Evolutionary conservation across 2,113 vertebrate genomes (phyloP).

Genomic region (Chitala chitala): DNA sequence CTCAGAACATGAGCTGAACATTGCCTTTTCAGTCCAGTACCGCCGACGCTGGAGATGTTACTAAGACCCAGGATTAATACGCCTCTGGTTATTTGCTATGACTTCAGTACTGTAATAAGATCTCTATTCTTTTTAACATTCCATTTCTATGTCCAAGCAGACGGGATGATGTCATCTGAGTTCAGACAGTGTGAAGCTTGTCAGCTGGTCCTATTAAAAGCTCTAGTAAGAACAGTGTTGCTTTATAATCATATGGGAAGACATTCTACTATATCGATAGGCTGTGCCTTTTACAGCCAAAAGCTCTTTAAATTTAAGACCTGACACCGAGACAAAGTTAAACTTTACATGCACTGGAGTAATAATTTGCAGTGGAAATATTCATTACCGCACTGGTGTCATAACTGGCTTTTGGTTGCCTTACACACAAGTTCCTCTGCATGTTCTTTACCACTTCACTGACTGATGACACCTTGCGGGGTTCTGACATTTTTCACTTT

Average conservation of each 20-base stretch:
- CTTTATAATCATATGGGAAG: not conserved
- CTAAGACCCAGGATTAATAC: not conserved
- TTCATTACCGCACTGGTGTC: not conserved
- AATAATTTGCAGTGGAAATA: conserved; percentile 11
- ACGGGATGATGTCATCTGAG: not conserved
- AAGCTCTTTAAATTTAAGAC: not conserved
- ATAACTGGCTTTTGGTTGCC: no score
- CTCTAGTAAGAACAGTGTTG: conserved; percentile 23
- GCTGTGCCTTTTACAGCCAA: not conserved
- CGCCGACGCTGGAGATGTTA: not conserved
- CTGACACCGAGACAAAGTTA: not conserved
- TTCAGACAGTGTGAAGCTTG: conserved; percentile 3
- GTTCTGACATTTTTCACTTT: not conserved
- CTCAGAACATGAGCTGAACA: conserved; percentile 37
- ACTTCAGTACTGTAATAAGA: not conserved
- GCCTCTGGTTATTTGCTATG: not conserved
- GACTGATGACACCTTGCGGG: not conserved
- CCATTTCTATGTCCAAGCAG: no score
- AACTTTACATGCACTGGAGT: not conserved
- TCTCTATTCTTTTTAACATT: not conserved
- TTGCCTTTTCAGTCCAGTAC: not conserved
- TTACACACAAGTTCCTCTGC: not conserved
- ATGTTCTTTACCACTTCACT: not conserved
- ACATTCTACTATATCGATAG: not conserved
- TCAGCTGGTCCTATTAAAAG: conserved; percentile 24